Base-by-base conservation (phyloP, 2,888 invertebrate genomes). In the Philhelius pedissequus region DNA sequence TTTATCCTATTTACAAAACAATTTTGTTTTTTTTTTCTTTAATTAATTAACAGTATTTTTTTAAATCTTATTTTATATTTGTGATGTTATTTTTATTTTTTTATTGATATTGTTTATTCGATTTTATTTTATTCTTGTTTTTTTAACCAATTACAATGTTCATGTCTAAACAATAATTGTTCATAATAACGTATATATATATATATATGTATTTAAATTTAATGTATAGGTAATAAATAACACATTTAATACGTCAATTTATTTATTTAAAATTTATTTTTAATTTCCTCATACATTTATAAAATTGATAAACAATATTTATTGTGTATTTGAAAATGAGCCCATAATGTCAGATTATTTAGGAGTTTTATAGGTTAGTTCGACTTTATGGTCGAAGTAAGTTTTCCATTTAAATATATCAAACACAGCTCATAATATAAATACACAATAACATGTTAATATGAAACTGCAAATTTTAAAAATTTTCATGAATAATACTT, bases 171-270 rank as follows among this genome's bases (percentile, higher is more conserved):
- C 54, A 54, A 77, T 71, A 58, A 74, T 45, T 66, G 30, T 76
- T 80, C 30, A 40, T 68, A 52, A 77, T 77, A 78, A 82, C 66
- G 78, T 69, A 64, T 69, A 43, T 75, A 69, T 70, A 73, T 81
- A 62, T 82, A 58, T 70, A 27, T 75, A 48, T 74, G 25, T 71
- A 25, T 60, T 79, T 54, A 43, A 66, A 64, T 75, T 84, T 74
- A 75, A 80, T 82, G 43, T 43, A 25, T 48, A 56, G 32, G 43
- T 71, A 82, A 64, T 86, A 77, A 76, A 82, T 82, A 82, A 75
- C 81, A 82, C 82, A 76, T 82, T 75, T 75, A 82, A 77, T 86
- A 77, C 70, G 77, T 81, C 73, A 77, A 81, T 77, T 81, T 69
- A 4, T 79, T 79, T 70, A n/a, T 68, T 78, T 70, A 35, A 50